Evolutionary conservation across 2,797 vertebrate genomes (phyloP).

Genomic region (Prunella strophiata): DNA sequence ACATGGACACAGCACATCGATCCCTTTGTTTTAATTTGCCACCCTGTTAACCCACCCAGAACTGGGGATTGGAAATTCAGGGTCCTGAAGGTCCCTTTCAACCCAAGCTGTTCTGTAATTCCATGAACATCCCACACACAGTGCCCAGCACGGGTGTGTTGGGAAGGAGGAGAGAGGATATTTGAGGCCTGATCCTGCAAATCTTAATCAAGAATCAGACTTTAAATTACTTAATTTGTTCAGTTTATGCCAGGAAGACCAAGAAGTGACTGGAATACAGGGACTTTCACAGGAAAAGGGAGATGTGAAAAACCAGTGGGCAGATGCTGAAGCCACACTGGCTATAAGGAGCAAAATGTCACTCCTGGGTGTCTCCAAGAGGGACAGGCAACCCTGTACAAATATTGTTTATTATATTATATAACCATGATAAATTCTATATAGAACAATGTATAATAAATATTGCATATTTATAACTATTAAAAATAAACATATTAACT

Average conservation of each 20-base stretch:
- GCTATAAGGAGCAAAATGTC: background rate
- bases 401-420: background rate
- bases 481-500: background rate
- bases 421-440: background rate
- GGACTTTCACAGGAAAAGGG: background rate
- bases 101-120: background rate
- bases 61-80: background rate
- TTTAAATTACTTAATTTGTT: background rate
- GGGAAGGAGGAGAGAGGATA: background rate
- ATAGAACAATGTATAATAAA: background rate
- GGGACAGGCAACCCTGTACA: background rate
- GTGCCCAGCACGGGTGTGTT: rapidly evolving
- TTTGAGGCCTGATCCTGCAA: background rate
- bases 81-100: background rate
- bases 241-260: background rate
- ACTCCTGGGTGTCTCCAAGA: background rate
- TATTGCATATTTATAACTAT: background rate
- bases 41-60: conserved; percentile 32
- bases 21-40: conserved; percentile 14
- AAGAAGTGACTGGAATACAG: background rate
- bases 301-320: background rate
- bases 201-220: background rate
- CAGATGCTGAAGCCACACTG: background rate
- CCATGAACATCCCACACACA: rapidly evolving
- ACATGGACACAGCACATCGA: background rate